These are phyloP conservation scores for Catostylus mosaicus DNA, from an alignment of 30 jellyfish, hydroid and myxozoan genomes.

Conservation along the genomic window DNA sequence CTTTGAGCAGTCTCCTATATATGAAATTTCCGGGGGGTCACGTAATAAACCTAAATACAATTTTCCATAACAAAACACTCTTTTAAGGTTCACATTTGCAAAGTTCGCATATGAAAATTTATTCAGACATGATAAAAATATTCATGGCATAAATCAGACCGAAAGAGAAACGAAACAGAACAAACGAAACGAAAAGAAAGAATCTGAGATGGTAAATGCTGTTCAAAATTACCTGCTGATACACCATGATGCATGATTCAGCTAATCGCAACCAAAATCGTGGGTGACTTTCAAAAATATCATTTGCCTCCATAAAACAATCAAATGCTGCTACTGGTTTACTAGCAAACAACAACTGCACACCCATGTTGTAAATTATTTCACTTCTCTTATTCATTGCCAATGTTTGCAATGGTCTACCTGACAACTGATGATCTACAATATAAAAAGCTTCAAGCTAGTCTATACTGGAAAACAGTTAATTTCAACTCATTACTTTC, in stretches of 20 bases:
- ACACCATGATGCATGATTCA: constrained; percentile 89
- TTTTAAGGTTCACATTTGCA: too few species aligned
- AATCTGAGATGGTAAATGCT: too few species aligned
- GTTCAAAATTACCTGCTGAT: constrained; percentile 74
- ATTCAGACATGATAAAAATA: too few species aligned
- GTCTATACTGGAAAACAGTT: background rate
- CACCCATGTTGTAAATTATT: constrained; percentile 87
- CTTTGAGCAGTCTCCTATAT: too few species aligned
- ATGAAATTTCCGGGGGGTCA: too few species aligned
- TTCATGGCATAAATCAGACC: too few species aligned
- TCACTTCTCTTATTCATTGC: constrained; percentile 84
- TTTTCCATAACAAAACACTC: too few species aligned
- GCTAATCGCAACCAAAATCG: constrained; percentile 96
- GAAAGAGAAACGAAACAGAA: constrained; percentile 1
- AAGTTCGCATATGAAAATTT: too few species aligned
- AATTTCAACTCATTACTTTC: too few species aligned
- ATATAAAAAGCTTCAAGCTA: background rate
- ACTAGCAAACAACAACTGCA: constrained; percentile 87
- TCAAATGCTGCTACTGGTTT: constrained; percentile 89
- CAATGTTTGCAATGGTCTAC: constrained; percentile 92
- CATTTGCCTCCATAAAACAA: constrained; percentile 86
- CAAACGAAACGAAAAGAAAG: too few species aligned
- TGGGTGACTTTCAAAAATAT: constrained; percentile 86
- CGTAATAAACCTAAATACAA: too few species aligned
- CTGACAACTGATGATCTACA: constrained; percentile 83